Evolutionary conservation across 2,113 vertebrate genomes (phyloP).

Genomic region (Bambusicola thoracicus): DNA sequence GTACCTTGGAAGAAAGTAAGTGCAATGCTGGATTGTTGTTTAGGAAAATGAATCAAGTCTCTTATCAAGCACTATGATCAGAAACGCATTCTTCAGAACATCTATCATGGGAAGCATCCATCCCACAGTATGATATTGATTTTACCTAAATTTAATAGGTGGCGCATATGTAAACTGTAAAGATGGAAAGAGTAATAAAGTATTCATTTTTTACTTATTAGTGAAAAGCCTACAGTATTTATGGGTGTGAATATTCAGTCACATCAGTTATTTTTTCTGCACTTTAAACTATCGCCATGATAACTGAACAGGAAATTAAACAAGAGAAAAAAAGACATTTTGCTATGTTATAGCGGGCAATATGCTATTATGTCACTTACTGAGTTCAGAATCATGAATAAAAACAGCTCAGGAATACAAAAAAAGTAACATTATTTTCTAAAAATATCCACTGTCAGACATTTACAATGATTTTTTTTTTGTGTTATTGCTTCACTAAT

Average conservation of each 20-base stretch:
- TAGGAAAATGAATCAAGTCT: slow-evolving; percentile 35
- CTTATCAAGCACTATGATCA: not conserved
- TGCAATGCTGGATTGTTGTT: slow-evolving; percentile 18
- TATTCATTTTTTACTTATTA: not conserved
- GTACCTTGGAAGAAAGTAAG: slow-evolving; percentile 9
- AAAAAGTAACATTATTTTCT: not conserved
- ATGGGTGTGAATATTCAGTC: not conserved
- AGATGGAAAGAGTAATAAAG: not conserved
- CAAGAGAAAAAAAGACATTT: not conserved
- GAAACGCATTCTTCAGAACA: not conserved
- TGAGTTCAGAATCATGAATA: not conserved
- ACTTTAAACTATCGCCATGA: not conserved
- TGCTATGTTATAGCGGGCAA: not conserved
- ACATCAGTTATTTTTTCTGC: not conserved
- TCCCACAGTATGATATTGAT: not conserved
- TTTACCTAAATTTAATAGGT: not conserved
- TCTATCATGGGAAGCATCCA: not conserved
- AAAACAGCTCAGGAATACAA: not conserved
- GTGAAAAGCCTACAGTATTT: not conserved
- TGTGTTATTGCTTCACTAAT: not conserved
- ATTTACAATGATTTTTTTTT: not conserved
- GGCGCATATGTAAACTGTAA: not conserved
- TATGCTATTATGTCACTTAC: not conserved
- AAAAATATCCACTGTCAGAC: not conserved
- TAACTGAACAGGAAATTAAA: slow-evolving; percentile 14